Evolutionary conservation across 2,888 invertebrate species (phyloP).

Genomic region (Zelleria hepariella): DNA sequence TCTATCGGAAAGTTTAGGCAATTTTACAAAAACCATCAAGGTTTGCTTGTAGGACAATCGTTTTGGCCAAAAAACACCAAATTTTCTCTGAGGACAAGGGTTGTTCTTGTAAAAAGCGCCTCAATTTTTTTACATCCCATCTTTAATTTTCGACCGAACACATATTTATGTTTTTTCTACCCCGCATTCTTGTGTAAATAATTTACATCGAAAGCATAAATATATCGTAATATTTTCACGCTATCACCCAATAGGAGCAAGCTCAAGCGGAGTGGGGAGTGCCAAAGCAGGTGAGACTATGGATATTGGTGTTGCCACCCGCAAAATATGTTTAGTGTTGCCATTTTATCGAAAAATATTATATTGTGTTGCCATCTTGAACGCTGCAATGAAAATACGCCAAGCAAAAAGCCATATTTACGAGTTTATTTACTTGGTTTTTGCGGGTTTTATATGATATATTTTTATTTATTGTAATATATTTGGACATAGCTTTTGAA

Average conservation of each 20-base stretch:
- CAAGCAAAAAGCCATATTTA: neutral
- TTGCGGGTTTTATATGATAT: no score
- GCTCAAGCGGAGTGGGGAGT: conserved; percentile 50
- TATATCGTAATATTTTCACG: conserved; percentile 15
- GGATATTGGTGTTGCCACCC: no score
- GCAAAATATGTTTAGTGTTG: neutral
- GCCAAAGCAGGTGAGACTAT: conserved; percentile 63
- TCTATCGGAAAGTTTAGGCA: no score
- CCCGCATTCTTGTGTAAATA: neutral
- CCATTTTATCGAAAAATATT: neutral
- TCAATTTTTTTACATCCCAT: no score
- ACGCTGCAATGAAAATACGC: neutral
- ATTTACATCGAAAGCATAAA: neutral
- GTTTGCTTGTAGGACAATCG: no score
- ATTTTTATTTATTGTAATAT: no score
- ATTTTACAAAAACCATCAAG: no score
- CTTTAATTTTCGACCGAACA: neutral
- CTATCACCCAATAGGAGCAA: conserved; percentile 49
- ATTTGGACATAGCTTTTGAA: no score
- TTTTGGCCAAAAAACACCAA: no score
- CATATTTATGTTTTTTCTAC: neutral
- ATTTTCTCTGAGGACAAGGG: no score
- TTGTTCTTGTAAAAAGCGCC: no score
- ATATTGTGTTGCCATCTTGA: neutral
- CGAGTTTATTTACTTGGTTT: neutral